Evolutionary conservation across 2,888 invertebrate species (phyloP).

Genomic region (Agonopterix arenella): DNA sequence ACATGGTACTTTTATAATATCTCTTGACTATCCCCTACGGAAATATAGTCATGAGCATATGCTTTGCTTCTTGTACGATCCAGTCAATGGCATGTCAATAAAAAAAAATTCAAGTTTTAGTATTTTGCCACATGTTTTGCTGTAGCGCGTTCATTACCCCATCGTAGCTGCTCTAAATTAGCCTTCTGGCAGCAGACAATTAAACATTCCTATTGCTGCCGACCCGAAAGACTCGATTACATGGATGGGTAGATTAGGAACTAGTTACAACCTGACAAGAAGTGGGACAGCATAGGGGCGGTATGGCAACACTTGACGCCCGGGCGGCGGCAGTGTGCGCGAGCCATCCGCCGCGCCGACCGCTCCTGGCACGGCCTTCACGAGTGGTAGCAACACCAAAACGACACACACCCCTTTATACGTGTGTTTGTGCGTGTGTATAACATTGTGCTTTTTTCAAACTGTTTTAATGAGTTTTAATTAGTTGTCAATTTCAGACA

Average conservation of each 20-base stretch:
- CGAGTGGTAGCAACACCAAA: slow-evolving; percentile 9
- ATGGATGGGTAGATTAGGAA: slow-evolving; percentile 30
- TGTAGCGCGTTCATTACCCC: too few species aligned
- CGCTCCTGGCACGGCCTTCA: slow-evolving; percentile 33
- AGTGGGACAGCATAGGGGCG: not conserved
- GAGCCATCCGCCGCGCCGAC: slow-evolving; percentile 52
- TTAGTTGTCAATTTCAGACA: not conserved
- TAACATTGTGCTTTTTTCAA: slow-evolving; percentile 7
- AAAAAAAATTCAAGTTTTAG: too few species aligned
- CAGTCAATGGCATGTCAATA: too few species aligned
- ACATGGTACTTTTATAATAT: too few species aligned
- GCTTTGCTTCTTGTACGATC: too few species aligned
- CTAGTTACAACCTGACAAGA: slow-evolving; percentile 18
- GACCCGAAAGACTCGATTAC: slow-evolving; percentile 28
- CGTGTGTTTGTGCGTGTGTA: slow-evolving; percentile 27
- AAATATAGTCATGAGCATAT: too few species aligned
- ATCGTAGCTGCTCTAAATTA: too few species aligned
- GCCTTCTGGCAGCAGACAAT: slow-evolving; percentile 17
- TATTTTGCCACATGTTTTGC: too few species aligned
- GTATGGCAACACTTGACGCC: slow-evolving; percentile 50
- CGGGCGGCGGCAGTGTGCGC: slow-evolving; percentile 73
- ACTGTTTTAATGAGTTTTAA: not conserved
- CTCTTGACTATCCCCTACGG: too few species aligned
- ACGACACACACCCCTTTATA: slow-evolving; percentile 28
- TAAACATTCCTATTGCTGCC: slow-evolving; percentile 24